Evolutionary conservation across 1,140 invertebrate species (phyloP), one percentile per base, ranked within the genome.

Genomic region (Brachionus rotundiformis): DNA sequence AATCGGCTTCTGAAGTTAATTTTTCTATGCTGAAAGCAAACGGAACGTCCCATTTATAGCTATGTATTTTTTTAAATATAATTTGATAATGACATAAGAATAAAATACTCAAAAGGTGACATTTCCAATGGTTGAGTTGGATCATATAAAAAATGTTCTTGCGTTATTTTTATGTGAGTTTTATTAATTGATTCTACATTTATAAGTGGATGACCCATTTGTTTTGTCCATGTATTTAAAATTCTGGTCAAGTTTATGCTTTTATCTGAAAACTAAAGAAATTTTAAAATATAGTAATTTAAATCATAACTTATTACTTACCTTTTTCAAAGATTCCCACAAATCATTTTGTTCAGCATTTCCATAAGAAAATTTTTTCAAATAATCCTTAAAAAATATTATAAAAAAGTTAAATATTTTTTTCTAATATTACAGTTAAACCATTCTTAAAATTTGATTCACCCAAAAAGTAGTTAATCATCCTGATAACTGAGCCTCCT

Each of bases 21-120:
- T 86, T 86, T 80, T 90, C 91, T 1, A 92, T 93, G 36, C 90
- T 90, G 83, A 92, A 94, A 0, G 92, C 93, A 5, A 96, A 90
- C 7, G 93, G 93, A 41, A 96, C 90, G 61, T 91, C 93, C 94
- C 94, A 96, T 83, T 83, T 84, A 68, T 88, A 88, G 19, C 87
- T 88, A 77, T 1, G n/a, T 84, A 83, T 25, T 33, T 83, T 39
- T 81, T 61, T 61, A 6, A 59, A 29, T 59, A 80, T 41, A 59
- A 59, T 13, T 59, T 31, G 29, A 2, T 33, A 13, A 36, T 23
- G 2, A 23, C 16, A 5, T 16, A 1, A 36, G 16, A 4, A 19
- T 47, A 47, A 31, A 49, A 4, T 59, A 79, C 76, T 31, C 47
- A 23, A 36, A 63, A 41, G 54, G 31, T 1, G 79, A 81, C 27